Evolutionary conservation across 2,797 vertebrate genomes (phyloP).

Genomic region (Apogon hyalosoma): DNA sequence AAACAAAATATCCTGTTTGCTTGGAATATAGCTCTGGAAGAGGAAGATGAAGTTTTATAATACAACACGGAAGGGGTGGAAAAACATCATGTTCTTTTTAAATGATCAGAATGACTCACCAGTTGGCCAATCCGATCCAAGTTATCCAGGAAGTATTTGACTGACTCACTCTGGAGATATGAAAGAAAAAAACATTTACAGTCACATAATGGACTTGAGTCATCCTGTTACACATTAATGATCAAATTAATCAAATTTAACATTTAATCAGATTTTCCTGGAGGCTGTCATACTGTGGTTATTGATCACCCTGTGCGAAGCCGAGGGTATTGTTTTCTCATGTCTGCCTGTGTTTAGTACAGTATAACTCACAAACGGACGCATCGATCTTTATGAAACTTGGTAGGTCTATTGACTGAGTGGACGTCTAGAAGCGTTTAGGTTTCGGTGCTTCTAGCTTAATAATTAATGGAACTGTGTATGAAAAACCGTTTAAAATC

Average conservation of each 20-base stretch:
- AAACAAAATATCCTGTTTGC: conserved; percentile 94
- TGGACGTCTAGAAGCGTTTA: too few species aligned
- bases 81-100: not conserved
- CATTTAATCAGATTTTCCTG: conserved; percentile 29
- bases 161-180: conserved; percentile 91
- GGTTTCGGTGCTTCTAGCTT: too few species aligned
- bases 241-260: conserved; percentile 30
- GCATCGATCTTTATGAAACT: too few species aligned
- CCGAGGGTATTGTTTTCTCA: not conserved
- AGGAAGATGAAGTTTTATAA: not conserved
- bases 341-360: too few species aligned
- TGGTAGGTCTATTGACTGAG: too few species aligned
- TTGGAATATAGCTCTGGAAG: conserved; percentile 91
- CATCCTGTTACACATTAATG: conserved; percentile 25
- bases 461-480: too few species aligned
- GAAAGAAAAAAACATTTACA: conserved; percentile 35
- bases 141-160: conserved; percentile 98
- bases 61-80: not conserved
- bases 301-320: conserved; percentile 23
- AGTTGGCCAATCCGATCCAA: conserved; percentile 95
- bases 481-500: too few species aligned
- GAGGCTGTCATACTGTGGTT: conserved; percentile 7
- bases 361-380: too few species aligned
- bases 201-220: conserved; percentile 8
- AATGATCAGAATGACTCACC: conserved; percentile 84